Evolutionary conservation across 2,888 invertebrate genomes (phyloP).

Genomic region (Plusia festucae): DNA sequence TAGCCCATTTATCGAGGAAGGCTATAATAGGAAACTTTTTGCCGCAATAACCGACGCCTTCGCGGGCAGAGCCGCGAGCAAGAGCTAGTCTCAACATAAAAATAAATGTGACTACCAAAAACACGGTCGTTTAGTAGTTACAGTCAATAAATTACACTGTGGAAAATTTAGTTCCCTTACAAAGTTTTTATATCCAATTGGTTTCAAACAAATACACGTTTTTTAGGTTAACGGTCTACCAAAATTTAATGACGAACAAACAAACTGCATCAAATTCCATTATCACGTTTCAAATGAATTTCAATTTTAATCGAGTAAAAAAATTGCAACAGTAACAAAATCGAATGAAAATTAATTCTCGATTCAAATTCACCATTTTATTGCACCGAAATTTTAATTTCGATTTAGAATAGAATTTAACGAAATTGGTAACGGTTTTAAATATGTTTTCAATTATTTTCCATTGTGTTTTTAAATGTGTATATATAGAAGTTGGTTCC

Average conservation of each 20-base stretch:
- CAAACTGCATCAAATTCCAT: constrained; percentile 11
- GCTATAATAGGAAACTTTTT: too few species aligned
- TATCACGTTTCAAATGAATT: constrained; percentile 25
- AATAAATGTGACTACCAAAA: too few species aligned
- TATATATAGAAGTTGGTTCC: constrained; percentile 1
- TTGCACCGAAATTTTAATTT: constrained; percentile 10
- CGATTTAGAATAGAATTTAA: constrained; percentile 22
- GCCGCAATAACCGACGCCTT: too few species aligned
- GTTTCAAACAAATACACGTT: not conserved
- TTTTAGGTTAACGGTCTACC: not conserved
- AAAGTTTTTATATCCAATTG: not conserved
- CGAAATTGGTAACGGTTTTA: constrained; percentile 20
- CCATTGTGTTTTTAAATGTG: constrained; percentile 14
- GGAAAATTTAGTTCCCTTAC: too few species aligned
- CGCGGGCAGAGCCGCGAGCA: too few species aligned
- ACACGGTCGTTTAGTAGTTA: not conserved
- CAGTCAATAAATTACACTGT: not conserved
- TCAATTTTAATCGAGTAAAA: constrained; percentile 26
- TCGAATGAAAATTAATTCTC: constrained; percentile 9
- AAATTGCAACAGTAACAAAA: constrained; percentile 29
- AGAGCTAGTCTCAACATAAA: too few species aligned
- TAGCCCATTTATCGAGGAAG: too few species aligned
- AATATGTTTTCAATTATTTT: constrained; percentile 11
- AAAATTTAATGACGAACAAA: constrained; percentile 1
- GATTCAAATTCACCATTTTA: constrained; percentile 15